These are phyloP conservation scores for Tuta absoluta DNA, from an alignment of 2,888 invertebrate genomes.

Conservation along the genomic window DNA sequence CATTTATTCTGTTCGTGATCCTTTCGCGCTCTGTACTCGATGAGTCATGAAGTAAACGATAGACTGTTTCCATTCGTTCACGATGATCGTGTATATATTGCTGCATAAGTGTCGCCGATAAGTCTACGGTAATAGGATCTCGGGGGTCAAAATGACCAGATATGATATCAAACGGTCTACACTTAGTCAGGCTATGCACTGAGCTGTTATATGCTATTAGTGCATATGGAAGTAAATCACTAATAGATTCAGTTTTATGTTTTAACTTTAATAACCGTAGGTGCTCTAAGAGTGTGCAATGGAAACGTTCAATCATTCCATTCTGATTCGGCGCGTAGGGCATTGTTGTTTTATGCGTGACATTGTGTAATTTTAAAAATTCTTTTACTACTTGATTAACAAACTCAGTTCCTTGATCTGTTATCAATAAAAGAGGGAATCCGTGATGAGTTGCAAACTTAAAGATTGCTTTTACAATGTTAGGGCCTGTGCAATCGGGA, in stretches of 20 bases:
- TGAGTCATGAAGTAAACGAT: too few relatives aligned
- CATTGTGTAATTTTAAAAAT: constrained; percentile 32
- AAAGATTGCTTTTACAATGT: constrained; percentile 31
- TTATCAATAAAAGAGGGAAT: constrained; percentile 29
- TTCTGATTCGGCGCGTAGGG: constrained; percentile 34
- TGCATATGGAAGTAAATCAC: background rate
- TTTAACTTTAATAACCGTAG: background rate
- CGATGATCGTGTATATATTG: constrained; percentile 8
- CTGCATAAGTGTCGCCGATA: background rate
- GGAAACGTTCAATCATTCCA: too few relatives aligned
- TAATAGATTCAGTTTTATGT: background rate
- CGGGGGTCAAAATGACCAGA: constrained; percentile 11
- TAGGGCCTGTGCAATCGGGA: constrained; percentile 30
- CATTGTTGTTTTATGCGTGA: constrained; percentile 31
- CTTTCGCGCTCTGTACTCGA: too few relatives aligned
- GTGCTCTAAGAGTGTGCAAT: too few relatives aligned
- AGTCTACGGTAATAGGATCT: background rate
- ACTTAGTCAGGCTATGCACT: background rate
- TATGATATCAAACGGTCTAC: constrained; percentile 1
- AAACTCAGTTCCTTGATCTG: constrained; percentile 34
- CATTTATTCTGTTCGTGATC: too few relatives aligned
- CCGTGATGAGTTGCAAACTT: constrained; percentile 26
- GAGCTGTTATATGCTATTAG: background rate
- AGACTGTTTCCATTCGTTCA: too few relatives aligned
- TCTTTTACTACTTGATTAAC: constrained; percentile 34